phyloP scores from a whole-genome alignment of 2,888 invertebrate genomes.

The Troides aeacus region DNA sequence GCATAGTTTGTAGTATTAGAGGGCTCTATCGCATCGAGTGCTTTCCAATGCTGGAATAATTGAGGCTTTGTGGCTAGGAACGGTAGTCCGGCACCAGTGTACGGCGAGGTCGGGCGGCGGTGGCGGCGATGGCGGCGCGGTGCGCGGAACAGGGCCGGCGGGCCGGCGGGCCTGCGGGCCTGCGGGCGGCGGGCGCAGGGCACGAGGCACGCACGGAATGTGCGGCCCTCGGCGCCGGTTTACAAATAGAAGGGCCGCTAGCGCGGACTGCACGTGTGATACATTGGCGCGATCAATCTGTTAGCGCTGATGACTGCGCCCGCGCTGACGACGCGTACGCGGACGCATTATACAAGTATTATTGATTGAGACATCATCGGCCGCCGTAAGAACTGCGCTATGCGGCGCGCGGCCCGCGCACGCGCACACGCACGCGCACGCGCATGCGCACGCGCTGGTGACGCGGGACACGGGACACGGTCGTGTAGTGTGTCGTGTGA shows the following conservation, averaged over 20 bases:
- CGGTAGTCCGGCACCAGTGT: constrained; percentile 49
- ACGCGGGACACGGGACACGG: constrained; percentile 8
- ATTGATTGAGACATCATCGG: constrained; percentile 24
- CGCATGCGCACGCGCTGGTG: too few species aligned
- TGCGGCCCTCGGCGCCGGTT: constrained; percentile 77
- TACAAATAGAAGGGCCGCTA: constrained; percentile 79
- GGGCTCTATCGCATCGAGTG: constrained; percentile 32
- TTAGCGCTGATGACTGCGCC: constrained; percentile 55
- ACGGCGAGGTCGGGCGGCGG: constrained; percentile 37
- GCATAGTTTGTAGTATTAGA: constrained; percentile 31
- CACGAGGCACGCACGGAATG: constrained; percentile 73
- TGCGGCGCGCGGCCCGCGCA: constrained; percentile 1
- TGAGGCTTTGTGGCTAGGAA: constrained; percentile 2
- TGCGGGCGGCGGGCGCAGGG: constrained; percentile 54
- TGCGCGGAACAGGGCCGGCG: constrained; percentile 43
- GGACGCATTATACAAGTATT: constrained; percentile 11
- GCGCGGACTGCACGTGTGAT: constrained; percentile 74
- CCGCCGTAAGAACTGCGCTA: constrained; percentile 3
- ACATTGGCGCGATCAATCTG: constrained; percentile 73
- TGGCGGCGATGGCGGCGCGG: constrained; percentile 37
- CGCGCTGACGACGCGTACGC: constrained; percentile 47
- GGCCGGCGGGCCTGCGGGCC: constrained; percentile 29
- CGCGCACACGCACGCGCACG: not conserved
- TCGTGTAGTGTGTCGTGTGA: too few species aligned
- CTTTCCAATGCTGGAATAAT: constrained; percentile 48